These are phyloP conservation scores for Hippopotamyrus pictus DNA, from an alignment of 2,797 vertebrate genomes.

Conservation along the genomic window DNA sequence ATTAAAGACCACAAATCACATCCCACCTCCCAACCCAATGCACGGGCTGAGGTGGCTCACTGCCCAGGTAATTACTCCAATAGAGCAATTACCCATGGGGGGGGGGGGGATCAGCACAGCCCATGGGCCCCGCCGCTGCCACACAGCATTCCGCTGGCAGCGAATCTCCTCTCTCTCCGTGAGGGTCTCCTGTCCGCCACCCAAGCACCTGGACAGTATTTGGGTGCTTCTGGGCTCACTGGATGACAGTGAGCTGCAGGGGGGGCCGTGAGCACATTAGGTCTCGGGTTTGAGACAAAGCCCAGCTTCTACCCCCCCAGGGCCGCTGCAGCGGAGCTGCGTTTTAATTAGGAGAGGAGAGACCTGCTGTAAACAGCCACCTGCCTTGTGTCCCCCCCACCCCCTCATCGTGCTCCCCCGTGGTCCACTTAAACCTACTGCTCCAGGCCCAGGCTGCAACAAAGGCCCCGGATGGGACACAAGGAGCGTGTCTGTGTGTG, in stretches of 20 bases:
- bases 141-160: neutral
- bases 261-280: neutral
- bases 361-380: slow-evolving; percentile 71
- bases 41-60: neutral
- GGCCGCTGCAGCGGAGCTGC: slow-evolving; percentile 54
- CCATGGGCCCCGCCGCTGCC: neutral
- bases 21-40: neutral
- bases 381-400: slow-evolving; percentile 53
- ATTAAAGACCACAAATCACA: neutral
- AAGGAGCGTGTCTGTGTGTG: slow-evolving; percentile 29
- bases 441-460: slow-evolving; percentile 63
- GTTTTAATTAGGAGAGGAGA: slow-evolving; percentile 59
- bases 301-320: slow-evolving; percentile 64
- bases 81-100: neutral
- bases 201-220: neutral
- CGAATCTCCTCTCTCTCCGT: neutral
- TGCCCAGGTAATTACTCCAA: neutral
- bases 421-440: slow-evolving; percentile 72
- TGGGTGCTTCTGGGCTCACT: neutral
- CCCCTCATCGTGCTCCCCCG: slow-evolving; percentile 59
- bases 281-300: slow-evolving; percentile 38
- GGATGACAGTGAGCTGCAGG: neutral
- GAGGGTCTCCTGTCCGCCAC: neutral
- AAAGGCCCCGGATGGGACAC: slow-evolving; percentile 64
- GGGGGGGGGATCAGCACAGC: neutral